These are phyloP conservation scores for Struthidea cinerea DNA, from an alignment of 2,113 vertebrate genomes.

Conservation along the genomic window DNA sequence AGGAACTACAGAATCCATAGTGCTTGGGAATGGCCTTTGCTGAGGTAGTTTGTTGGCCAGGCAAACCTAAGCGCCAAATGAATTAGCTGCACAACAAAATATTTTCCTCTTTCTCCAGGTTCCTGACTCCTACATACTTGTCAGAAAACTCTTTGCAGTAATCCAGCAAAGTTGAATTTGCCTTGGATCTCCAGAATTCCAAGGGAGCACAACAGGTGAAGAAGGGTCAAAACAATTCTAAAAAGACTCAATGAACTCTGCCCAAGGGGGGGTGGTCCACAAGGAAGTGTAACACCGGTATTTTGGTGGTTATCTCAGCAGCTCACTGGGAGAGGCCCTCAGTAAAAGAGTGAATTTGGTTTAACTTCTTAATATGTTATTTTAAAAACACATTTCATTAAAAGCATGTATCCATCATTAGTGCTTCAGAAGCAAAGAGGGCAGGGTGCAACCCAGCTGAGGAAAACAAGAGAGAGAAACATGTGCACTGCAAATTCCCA, in stretches of 20 bases:
- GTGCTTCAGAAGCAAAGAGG: background rate
- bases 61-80: background rate
- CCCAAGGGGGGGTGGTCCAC: background rate
- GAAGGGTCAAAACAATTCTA: background rate
- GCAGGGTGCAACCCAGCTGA: background rate
- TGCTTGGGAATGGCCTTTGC: conserved; percentile 8
- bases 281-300: background rate
- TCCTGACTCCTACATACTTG: background rate
- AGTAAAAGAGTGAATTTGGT: background rate
- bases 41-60: conserved; percentile 53
- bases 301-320: background rate
- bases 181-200: background rate
- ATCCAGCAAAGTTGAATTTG: background rate
- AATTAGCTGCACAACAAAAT: background rate
- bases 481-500: background rate
- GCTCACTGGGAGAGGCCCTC: background rate
- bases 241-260: background rate
- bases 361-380: background rate
- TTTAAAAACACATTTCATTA: background rate
- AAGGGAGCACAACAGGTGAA: background rate
- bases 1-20: background rate
- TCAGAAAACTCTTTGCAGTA: background rate
- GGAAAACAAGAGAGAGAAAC: background rate
- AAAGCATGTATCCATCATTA: background rate
- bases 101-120: background rate